Evolutionary conservation across 1,140 invertebrate species (phyloP).

Genomic region (Atopsyche davidsoni): DNA sequence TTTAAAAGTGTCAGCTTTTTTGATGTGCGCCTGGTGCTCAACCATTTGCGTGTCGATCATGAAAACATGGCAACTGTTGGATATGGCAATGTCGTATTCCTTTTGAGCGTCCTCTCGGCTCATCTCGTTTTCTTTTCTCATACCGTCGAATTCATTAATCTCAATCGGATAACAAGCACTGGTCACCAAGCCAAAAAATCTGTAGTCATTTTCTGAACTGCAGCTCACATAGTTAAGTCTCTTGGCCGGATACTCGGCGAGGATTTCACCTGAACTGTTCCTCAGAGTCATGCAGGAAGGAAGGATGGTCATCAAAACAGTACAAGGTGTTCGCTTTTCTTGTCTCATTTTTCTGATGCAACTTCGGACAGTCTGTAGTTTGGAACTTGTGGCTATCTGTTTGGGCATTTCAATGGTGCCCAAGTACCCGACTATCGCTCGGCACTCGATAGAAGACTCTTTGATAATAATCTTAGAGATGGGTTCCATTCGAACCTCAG

Average conservation of each 20-base stretch:
- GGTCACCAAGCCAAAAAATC: conserved; percentile 89
- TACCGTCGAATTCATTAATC: conserved; percentile 22
- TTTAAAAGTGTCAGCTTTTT: conserved; percentile 70
- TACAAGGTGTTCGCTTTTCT: conserved; percentile 81
- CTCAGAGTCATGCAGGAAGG: conserved; percentile 69
- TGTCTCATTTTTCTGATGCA: conserved; percentile 84
- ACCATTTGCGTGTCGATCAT: conserved; percentile 81
- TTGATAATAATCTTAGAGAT: conserved; percentile 21
- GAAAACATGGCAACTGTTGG: conserved; percentile 93
- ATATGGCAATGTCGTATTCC: conserved; percentile 50
- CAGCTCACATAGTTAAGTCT: conserved; percentile 85
- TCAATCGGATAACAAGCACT: conserved; percentile 53
- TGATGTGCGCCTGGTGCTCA: conserved; percentile 72
- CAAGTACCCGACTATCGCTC: conserved; percentile 86
- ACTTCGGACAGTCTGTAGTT: conserved; percentile 64
- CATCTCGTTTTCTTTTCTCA: conserved; percentile 21
- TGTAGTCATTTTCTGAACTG: conserved; percentile 81
- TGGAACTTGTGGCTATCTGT: conserved; percentile 69
- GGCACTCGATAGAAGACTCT: conserved; percentile 57
- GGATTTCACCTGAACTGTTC: conserved; percentile 56
- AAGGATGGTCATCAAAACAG: conserved; percentile 79
- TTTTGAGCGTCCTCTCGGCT: conserved; percentile 35
- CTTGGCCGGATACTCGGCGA: conserved; percentile 80
- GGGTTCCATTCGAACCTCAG: conserved; percentile 20
- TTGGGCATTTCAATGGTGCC: conserved; percentile 94